Conservation (phyloP, 2,797 vertebrate species). For the Cyclopterus lumpus region DNA sequence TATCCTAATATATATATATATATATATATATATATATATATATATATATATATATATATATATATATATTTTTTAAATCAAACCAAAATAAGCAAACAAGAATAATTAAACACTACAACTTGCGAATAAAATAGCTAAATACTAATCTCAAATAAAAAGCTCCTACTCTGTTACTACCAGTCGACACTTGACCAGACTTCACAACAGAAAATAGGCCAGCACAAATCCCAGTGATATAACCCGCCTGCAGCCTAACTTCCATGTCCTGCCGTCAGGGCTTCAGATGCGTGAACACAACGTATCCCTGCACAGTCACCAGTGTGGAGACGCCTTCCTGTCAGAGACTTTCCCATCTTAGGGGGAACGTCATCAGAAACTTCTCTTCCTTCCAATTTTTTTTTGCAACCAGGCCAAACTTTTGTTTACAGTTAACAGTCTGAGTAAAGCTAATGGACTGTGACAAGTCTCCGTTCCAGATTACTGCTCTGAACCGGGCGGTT, state of each 20-base stretch:
- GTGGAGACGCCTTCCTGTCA: neutral
- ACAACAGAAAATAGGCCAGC: constrained; percentile 58
- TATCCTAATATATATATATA: too few relatives aligned
- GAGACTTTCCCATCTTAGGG: constrained; percentile 25
- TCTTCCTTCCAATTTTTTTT: constrained; percentile 26
- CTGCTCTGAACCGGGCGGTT: constrained; percentile 59
- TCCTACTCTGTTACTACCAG: constrained; percentile 12
- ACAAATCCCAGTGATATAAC: constrained; percentile 44
- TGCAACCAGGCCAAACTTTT: constrained; percentile 37
- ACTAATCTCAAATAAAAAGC: too few relatives aligned
- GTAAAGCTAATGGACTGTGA: constrained; percentile 72
- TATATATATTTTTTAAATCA: too few relatives aligned
- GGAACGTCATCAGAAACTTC: constrained; percentile 39
- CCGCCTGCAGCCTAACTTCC: constrained; percentile 16
- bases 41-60: too few relatives aligned
- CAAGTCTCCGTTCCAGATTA: constrained; percentile 72
- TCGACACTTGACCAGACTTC: constrained; percentile 25
- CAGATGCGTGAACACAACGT: constrained; percentile 21
- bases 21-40: too few relatives aligned
- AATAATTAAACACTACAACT: too few relatives aligned
- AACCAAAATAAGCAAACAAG: too few relatives aligned
- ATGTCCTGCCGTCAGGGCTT: constrained; percentile 17
- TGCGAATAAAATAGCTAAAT: too few relatives aligned
- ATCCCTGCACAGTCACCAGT: neutral
- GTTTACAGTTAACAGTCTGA: constrained; percentile 53